Evolutionary conservation across 2,797 vertebrate genomes (phyloP).

Genomic region (Pipistrellus pygmaeus): DNA sequence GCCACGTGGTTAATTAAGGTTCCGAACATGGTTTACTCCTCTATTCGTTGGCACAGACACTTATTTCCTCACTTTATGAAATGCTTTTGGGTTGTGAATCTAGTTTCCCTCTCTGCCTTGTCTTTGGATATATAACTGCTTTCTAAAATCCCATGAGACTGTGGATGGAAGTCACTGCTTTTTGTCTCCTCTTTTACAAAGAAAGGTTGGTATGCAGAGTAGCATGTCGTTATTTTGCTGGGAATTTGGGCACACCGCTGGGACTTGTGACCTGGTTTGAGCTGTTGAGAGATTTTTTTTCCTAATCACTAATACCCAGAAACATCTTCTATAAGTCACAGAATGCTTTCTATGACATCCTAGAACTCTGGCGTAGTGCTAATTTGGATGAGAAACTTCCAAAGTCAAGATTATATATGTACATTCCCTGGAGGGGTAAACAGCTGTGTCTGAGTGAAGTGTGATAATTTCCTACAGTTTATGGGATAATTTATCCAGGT

Average conservation of each 20-base stretch:
- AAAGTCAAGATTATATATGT: background rate
- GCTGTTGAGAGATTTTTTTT: background rate
- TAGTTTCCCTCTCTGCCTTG: background rate
- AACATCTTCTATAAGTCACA: background rate
- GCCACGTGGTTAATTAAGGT: background rate
- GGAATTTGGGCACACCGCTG: background rate
- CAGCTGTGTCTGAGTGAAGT: background rate
- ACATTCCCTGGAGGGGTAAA: background rate
- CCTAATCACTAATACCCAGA: background rate
- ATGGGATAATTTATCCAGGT: background rate
- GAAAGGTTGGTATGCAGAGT: background rate
- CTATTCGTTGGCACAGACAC: background rate
- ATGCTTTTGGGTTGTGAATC: background rate
- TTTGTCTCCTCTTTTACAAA: slow-evolving; percentile 20
- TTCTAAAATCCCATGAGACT: background rate
- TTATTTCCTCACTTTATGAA: background rate
- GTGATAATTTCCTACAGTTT: background rate
- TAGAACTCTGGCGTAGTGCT: background rate
- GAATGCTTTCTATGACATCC: background rate
- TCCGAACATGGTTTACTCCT: background rate
- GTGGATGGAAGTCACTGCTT: background rate
- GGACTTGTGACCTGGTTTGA: slow-evolving; percentile 1
- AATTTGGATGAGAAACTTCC: background rate
- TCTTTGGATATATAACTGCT: background rate
- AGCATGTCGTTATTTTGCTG: slow-evolving; percentile 51